Base-by-base conservation (phyloP, 2,888 invertebrate genomes). In the Platerodrilus igneus region DNA sequence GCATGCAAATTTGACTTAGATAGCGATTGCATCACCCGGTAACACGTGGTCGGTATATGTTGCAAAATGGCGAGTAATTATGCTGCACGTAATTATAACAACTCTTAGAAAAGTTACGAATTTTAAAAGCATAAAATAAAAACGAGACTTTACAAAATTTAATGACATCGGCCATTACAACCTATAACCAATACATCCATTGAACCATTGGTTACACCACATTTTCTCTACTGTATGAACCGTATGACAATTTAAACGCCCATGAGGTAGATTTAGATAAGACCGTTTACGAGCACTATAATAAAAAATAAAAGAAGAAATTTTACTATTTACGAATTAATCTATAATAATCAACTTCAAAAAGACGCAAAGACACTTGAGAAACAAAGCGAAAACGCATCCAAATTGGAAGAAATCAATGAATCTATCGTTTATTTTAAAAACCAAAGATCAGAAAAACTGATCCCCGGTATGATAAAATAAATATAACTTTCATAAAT, bases 211-310 rank as follows among this genome's bases (percentile, higher is more conserved):
- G 43, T 2, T 31, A 32, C 10, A 39, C 30, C 4, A 30, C 35
- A 19, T 40, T 39, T 28, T 14, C 31, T 11, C 14, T 35, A 22
- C 18, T 31, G 2, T 36, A 39, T 22, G 36, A 31, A 3, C 38
- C 30, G 4, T 35, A 35, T 20, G 22, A 38, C 20, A 39, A 38
- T 20, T 15, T 33, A 5, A 44, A 36, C 20, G 18, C 31, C 7
- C 35, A 36, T 16, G 50, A 49, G 34, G 35, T 52, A 18, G 41
- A 51, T 25, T 15, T 49, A 26, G 16, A 38, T 9, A 25, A 37
- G 32, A 44, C 39, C 2, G 34, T 48, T 17, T 52, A 49, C 27
- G 42, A 51, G 36, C 19, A 13, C 9, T 45, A 49, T 27, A 44
- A 52, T 28, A 31, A 47, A 23, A 50, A 47, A 43, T 1, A 27